Evolutionary conservation across 2,888 invertebrate genomes (phyloP), one percentile per base, ranked within the genome.

Genomic region (Scaptomyza caliginosa): DNA sequence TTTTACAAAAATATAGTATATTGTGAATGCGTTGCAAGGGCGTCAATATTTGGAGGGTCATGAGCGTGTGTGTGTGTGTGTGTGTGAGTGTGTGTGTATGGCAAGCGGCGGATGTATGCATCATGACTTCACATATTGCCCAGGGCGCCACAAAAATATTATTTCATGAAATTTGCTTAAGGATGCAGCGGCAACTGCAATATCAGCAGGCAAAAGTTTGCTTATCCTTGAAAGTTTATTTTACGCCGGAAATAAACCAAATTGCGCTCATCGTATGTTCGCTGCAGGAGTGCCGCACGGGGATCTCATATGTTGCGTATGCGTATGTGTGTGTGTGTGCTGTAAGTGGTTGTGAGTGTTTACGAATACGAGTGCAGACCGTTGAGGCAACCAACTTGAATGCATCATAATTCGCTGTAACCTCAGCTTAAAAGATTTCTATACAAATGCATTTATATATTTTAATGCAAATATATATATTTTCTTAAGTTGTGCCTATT

Each of bases 141-240:
- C 74, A 58, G 63, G 83, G 83, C 75, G 67, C 82, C 81, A 84
- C 83, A 80, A 84, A 84, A 83, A 84, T 86, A 86, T 85, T 84
- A 86, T 85, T 84, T 76, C 70, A 83, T 77, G 69, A 83, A 84
- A 85, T 84, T 86, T 85, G 80, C 83, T 84, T 83, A 80, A 85
- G 83, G 86, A 80, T 80, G 86, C 73, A 70, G 67, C 77, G 40
- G 43, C 26, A 56, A 54, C 51, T 40, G 49, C 67, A 59, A 36
- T 50, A 34, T 60, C 66, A 45, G 23, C 42, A 51, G 63, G 70
- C 78, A 80, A 83, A 84, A 86, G 78, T 84, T 84, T 84, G 76
- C 77, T 83, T 86, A 84, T 83, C 86, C 84, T 86, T 83, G 78
- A 83, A 80, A 83, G 86, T 84, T 84, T 83, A 86, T 84, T 84